phyloP scores from a whole-genome alignment of 2,888 invertebrate species.

The Linnaemya vulpina region DNA sequence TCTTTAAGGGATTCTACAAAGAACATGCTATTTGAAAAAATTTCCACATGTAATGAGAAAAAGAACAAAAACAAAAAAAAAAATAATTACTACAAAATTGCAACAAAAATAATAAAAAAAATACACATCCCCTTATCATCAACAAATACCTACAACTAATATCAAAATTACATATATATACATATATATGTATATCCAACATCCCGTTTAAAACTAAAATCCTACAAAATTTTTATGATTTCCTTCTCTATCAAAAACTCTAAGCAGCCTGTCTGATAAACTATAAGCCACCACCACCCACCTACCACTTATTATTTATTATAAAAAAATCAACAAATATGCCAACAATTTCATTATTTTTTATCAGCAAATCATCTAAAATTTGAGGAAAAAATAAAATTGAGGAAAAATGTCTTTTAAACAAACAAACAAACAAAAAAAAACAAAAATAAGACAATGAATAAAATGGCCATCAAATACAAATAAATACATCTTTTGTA shows the following conservation, averaged over 20 bases:
- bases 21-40: conserved; percentile 42
- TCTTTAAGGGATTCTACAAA: conserved; percentile 53
- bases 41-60: conserved; percentile 31
- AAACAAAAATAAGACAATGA: neutral
- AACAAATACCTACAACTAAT: conserved; percentile 56
- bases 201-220: conserved; percentile 31
- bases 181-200: conserved; percentile 21
- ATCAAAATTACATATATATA: conserved; percentile 4
- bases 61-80: too few species aligned
- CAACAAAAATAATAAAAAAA: conserved; percentile 9
- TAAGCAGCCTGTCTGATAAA: conserved; percentile 52
- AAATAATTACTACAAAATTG: conserved; percentile 10
- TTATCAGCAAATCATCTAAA: conserved; percentile 31
- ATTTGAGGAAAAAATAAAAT: conserved; percentile 22
- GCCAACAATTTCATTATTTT: conserved; percentile 29
- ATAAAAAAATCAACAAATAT: conserved; percentile 20
- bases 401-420: conserved; percentile 1
- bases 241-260: conserved; percentile 37
- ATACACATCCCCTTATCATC: conserved; percentile 38
- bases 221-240: conserved; percentile 54
- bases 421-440: neutral
- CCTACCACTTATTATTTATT: conserved; percentile 53
- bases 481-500: neutral
- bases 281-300: conserved; percentile 50
- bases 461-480: conserved; percentile 12